Conservation (phyloP, 2,888 invertebrate genomes). For the Amphipyra tragopoginis region DNA sequence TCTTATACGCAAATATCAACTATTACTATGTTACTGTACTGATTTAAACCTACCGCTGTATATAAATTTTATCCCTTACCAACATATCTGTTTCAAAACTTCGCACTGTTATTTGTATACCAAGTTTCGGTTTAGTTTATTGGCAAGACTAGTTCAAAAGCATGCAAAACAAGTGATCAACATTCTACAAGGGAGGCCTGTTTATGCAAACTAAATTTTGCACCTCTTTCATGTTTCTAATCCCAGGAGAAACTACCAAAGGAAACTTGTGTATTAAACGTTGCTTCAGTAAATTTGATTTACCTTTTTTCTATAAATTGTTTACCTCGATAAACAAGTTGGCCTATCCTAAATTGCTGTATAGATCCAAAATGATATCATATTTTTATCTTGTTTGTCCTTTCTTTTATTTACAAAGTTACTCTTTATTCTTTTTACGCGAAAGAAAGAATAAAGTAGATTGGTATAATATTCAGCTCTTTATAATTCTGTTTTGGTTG, state of each 20-base stretch:
- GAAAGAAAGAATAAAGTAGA: neutral
- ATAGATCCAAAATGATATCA: conserved; percentile 42
- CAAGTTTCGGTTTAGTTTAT: conserved; percentile 7
- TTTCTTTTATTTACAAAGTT: conserved; percentile 32
- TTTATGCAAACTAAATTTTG: conserved; percentile 56
- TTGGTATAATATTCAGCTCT: conserved; percentile 13
- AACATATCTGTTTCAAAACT: too few species aligned
- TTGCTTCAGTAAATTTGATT: conserved; percentile 62
- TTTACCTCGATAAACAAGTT: conserved; percentile 53
- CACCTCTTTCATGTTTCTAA: conserved; percentile 51
- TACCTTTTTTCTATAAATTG: conserved; percentile 61
- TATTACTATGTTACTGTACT: too few species aligned
- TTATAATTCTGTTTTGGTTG: conserved; percentile 24
- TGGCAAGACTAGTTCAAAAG: conserved; percentile 27
- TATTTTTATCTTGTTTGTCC: conserved; percentile 42
- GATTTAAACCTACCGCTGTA: too few species aligned
- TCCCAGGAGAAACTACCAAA: conserved; percentile 51
- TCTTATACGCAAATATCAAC: too few species aligned
- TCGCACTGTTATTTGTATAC: neutral
- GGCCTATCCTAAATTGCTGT: conserved; percentile 35
- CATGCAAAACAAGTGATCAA: conserved; percentile 48
- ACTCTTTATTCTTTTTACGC: conserved; percentile 13
- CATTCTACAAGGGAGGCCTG: conserved; percentile 35
- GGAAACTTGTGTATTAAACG: conserved; percentile 61
- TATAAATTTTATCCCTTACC: too few species aligned